Evolutionary conservation across 1,140 invertebrate genomes (phyloP).

Genomic region (Procambarus virginalis): DNA sequence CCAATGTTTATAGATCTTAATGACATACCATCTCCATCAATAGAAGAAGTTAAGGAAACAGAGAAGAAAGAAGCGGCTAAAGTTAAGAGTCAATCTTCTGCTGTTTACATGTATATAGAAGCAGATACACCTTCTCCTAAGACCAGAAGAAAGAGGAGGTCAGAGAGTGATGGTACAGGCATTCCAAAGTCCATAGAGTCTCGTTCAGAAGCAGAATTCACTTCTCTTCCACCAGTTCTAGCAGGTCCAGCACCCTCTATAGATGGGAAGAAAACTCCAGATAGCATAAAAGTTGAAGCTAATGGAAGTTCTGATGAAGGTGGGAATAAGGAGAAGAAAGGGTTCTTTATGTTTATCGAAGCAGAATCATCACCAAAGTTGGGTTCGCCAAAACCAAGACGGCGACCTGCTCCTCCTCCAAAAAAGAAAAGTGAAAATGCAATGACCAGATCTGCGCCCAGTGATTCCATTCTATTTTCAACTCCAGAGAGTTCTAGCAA

Average conservation of each 20-base stretch:
- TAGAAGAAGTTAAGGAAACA: conserved; percentile 64
- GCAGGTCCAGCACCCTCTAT: neutral
- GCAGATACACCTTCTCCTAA: conserved; percentile 67
- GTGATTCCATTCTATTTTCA: conserved; percentile 56
- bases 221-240: conserved; percentile 47
- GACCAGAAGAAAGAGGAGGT: conserved; percentile 71
- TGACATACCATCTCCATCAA: conserved; percentile 73
- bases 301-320: conserved; percentile 1
- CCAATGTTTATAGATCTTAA: conserved; percentile 84
- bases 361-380: conserved; percentile 76
- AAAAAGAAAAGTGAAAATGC: conserved; percentile 46
- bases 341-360: conserved; percentile 79
- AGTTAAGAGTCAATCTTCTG: conserved; percentile 41
- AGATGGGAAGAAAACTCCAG: neutral
- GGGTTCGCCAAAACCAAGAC: conserved; percentile 52
- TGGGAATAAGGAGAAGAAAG: conserved; percentile 72
- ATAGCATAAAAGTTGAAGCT: conserved; percentile 26
- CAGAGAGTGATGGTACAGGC: conserved; percentile 45
- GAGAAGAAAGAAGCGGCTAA: conserved; percentile 39
- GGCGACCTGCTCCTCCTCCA: conserved; percentile 23
- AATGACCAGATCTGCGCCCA: conserved; percentile 65
- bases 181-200: conserved; percentile 26
- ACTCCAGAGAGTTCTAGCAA: conserved; percentile 52
- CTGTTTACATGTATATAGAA: conserved; percentile 66
- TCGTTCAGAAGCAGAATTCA: conserved; percentile 34